These are phyloP conservation scores for Brachyistius frenatus DNA, from an alignment of 2,113 vertebrate genomes.

Conservation along the genomic window DNA sequence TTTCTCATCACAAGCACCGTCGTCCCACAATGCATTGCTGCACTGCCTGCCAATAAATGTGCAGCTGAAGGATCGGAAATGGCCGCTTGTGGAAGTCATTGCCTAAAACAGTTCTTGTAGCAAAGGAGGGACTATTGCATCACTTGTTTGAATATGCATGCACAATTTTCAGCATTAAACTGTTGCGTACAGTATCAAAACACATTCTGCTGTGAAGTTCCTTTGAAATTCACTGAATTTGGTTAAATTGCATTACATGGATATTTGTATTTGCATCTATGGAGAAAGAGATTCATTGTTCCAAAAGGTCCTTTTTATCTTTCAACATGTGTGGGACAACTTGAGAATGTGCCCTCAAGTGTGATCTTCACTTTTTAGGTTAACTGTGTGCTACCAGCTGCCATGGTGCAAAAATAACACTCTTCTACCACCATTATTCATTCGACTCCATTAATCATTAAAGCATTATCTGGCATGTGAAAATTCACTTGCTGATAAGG, in stretches of 20 bases:
- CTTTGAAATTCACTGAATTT: constrained; percentile 36
- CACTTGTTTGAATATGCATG: constrained; percentile 18
- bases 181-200: neutral
- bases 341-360: constrained; percentile 69
- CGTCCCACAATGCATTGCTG: constrained; percentile 43
- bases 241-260: constrained; percentile 2
- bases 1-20: constrained; percentile 33
- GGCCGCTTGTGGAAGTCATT: constrained; percentile 7
- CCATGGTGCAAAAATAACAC: constrained; percentile 76
- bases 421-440: constrained; percentile 75
- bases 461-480: constrained; percentile 82
- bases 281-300: constrained; percentile 53
- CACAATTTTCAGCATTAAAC: neutral
- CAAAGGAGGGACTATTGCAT: constrained; percentile 27
- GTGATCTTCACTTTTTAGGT: constrained; percentile 75
- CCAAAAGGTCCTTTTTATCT: constrained; percentile 63
- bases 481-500: constrained; percentile 81
- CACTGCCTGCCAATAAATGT: constrained; percentile 46
- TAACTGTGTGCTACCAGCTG: constrained; percentile 72
- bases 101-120: constrained; percentile 14
- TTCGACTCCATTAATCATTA: constrained; percentile 82
- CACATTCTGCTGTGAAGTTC: neutral
- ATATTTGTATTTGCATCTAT: constrained; percentile 36
- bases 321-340: constrained; percentile 72
- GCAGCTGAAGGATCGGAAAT: constrained; percentile 23